phyloP scores from a whole-genome alignment of 37 sponge, comb jelly and placozoan species.

The Diacarnus erythraeanus region DNA sequence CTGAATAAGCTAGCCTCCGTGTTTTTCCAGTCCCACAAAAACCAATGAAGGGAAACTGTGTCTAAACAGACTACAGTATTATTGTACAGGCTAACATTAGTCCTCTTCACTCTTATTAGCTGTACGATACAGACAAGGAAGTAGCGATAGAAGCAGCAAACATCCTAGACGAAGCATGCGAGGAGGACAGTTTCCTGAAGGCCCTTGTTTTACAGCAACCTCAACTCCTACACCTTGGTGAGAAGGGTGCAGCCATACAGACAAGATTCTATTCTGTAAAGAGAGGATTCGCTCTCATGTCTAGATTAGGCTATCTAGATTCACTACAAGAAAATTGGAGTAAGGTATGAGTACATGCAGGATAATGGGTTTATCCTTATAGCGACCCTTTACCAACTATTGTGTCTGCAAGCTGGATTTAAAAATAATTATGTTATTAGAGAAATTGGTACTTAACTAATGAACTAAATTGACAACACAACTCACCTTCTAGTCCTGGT shows the following conservation, averaged over 20 bases:
- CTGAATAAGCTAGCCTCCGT: no score
- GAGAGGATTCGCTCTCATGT: conserved; percentile 58
- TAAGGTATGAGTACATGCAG: no score
- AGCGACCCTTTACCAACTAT: background rate
- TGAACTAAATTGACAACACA: no score
- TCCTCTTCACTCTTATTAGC: conserved; percentile 33
- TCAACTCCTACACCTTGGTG: conserved; percentile 62
- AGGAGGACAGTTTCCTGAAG: conserved; percentile 77
- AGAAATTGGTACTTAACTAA: no score
- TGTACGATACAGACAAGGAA: conserved; percentile 71
- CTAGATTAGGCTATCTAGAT: conserved; percentile 48
- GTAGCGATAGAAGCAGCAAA: conserved; percentile 75
- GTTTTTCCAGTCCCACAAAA: no score
- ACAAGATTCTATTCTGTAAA: conserved; percentile 74
- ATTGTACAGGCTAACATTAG: no score
- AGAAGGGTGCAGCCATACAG: conserved; percentile 67
- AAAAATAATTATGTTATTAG: no score
- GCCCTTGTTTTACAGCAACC: conserved; percentile 75
- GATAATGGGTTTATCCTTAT: background rate
- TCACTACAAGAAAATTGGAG: conserved; percentile 55
- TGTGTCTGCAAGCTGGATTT: no score
- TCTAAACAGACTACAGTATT: no score
- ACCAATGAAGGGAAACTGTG: no score
- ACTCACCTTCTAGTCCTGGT: no score
- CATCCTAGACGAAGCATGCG: conserved; percentile 91